Conservation (phyloP, 1,140 invertebrate species). For the Formica selysi region DNA sequence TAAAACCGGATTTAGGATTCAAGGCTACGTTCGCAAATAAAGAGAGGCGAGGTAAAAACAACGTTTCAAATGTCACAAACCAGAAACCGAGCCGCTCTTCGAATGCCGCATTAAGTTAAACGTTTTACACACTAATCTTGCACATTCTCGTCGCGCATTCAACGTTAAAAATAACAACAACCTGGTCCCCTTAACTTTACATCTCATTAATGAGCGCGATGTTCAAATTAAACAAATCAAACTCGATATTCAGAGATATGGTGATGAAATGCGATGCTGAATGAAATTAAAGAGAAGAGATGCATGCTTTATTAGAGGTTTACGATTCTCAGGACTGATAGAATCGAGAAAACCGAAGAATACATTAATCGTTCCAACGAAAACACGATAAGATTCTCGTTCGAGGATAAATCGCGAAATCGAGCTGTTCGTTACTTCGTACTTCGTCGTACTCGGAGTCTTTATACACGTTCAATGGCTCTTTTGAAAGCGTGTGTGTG, state of each 20-base stretch:
- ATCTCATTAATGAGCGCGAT: neutral
- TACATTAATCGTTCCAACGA: slow-evolving; percentile 8
- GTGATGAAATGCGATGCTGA: neutral
- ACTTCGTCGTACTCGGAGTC: neutral
- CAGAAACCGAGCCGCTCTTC: slow-evolving; percentile 33
- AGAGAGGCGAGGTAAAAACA: slow-evolving; percentile 18
- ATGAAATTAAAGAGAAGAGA: neutral
- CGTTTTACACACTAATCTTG: slow-evolving; percentile 16
- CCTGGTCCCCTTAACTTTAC: too few relatives aligned
- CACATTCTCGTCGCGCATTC: neutral
- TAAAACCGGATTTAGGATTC: slow-evolving; percentile 62
- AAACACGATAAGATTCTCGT: slow-evolving; percentile 32
- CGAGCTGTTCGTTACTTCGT: neutral
- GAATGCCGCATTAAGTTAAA: slow-evolving; percentile 7
- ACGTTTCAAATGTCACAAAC: slow-evolving; percentile 53
- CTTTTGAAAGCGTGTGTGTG: slow-evolving; percentile 32
- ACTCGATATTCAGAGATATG: neutral
- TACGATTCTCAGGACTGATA: neutral
- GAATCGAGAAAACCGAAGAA: neutral
- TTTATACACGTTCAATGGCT: slow-evolving; percentile 57
- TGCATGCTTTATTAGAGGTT: neutral
- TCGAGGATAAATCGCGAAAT: slow-evolving; percentile 32
- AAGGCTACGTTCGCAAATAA: slow-evolving; percentile 32
- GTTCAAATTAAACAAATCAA: neutral
- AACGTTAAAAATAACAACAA: neutral